phyloP scores from a whole-genome alignment of 2,888 invertebrate genomes.

The Malthinus flaveolus region DNA sequence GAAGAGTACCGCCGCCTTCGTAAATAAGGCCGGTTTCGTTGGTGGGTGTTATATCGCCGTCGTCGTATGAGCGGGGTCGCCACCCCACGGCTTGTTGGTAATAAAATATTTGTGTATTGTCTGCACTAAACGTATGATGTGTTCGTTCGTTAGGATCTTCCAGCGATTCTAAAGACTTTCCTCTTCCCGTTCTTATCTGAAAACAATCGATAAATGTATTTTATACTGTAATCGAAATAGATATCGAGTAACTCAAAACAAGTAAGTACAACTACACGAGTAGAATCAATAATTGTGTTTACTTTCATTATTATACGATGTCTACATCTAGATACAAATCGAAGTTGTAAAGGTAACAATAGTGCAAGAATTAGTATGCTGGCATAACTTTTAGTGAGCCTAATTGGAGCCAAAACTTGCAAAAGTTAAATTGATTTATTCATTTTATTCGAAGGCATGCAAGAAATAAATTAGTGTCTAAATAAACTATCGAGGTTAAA shows the following conservation, averaged over 20 bases:
- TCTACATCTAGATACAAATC: too few relatives aligned
- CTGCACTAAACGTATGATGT: constrained; percentile 63
- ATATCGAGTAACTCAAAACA: too few relatives aligned
- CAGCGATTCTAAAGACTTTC: constrained; percentile 82
- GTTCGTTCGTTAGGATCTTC: constrained; percentile 75
- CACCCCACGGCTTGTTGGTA: constrained; percentile 55
- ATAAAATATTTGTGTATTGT: constrained; percentile 63
- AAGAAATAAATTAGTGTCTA: too few relatives aligned
- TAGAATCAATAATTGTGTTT: constrained; percentile 15
- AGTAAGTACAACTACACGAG: too few relatives aligned
- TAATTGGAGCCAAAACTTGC: too few relatives aligned
- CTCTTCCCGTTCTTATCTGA: constrained; percentile 80
- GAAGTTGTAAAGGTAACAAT: too few relatives aligned
- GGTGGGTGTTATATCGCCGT: constrained; percentile 88
- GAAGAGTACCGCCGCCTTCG: constrained; percentile 83
- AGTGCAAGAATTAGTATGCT: too few relatives aligned
- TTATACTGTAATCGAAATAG: background rate
- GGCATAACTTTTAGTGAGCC: too few relatives aligned
- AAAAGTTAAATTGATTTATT: too few relatives aligned
- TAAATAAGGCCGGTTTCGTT: constrained; percentile 66
- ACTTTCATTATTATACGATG: background rate
- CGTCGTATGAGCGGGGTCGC: constrained; percentile 75
- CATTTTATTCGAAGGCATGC: too few relatives aligned
- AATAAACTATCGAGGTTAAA: too few relatives aligned
- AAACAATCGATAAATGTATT: constrained; percentile 36